Evolutionary conservation across 2,888 invertebrate species (phyloP).

Genomic region (Platycnemis pennipes): DNA sequence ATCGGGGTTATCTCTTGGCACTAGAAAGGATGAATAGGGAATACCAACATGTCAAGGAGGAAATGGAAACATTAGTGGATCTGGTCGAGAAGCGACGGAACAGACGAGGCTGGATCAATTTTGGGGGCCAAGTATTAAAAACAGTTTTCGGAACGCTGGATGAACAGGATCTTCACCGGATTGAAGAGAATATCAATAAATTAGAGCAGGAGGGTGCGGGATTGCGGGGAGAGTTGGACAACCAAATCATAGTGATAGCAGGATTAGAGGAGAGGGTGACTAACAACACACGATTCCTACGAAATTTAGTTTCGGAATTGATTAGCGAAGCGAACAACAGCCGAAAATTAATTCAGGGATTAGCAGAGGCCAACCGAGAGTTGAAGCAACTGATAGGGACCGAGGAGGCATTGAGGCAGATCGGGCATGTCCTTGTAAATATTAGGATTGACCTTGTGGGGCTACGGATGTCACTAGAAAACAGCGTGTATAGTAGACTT

Average conservation of each 20-base stretch:
- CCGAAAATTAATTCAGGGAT: neutral
- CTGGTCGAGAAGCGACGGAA: neutral
- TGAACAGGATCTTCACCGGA: neutral
- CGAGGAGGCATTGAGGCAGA: too few relatives aligned
- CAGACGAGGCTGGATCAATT: neutral
- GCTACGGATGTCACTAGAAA: neutral
- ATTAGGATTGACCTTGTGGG: neutral
- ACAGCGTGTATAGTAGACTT: neutral
- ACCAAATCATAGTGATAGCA: neutral
- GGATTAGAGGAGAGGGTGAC: neutral
- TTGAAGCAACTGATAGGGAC: neutral
- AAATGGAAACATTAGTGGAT: neutral
- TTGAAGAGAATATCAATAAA: neutral
- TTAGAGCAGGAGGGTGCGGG: neutral
- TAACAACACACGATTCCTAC: neutral
- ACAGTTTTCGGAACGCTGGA: conserved; percentile 8
- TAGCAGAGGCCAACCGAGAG: neutral
- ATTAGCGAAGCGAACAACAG: neutral
- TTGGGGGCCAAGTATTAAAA: neutral
- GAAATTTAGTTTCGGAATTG: conserved; percentile 12
- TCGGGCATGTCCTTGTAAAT: neutral
- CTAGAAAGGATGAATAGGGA: too few relatives aligned
- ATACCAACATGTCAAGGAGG: neutral
- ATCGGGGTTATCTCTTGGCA: too few relatives aligned
- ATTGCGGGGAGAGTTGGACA: neutral